phyloP scores from a whole-genome alignment of 2,113 vertebrate genomes.

The Oryzias woworae region DNA sequence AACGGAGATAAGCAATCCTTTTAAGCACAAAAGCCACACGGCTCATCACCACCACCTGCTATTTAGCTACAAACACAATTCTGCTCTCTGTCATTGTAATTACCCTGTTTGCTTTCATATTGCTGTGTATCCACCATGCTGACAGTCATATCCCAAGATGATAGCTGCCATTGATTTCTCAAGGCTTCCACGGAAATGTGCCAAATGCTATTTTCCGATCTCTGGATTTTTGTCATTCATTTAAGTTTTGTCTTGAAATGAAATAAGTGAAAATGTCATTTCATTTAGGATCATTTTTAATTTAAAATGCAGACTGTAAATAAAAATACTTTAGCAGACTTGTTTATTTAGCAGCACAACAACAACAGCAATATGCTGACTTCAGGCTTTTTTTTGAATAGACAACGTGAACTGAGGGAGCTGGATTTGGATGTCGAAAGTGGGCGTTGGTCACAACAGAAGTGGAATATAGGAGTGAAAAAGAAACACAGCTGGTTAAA shows the following conservation, averaged over 20 bases:
- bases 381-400: conserved; percentile 28
- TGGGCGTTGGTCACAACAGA: conserved; percentile 41
- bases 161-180: conserved; percentile 47
- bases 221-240: conserved; percentile 32
- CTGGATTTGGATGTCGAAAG: conserved; percentile 52
- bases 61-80: conserved; percentile 65
- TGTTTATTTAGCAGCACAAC: conserved; percentile 33
- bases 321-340: conserved; percentile 6
- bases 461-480: conserved; percentile 55
- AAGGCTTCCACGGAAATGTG: conserved; percentile 25
- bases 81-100: conserved; percentile 64
- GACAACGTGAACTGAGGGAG: conserved; percentile 41
- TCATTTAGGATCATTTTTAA: background rate
- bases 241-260: conserved; percentile 23
- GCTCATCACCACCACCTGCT: conserved; percentile 66
- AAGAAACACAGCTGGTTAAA: conserved; percentile 66
- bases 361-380: conserved; percentile 54
- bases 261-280: conserved; percentile 6
- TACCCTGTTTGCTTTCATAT: conserved; percentile 60
- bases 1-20: conserved; percentile 47
- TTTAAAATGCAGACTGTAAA: conserved; percentile 14
- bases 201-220: conserved; percentile 23
- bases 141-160: conserved; percentile 49
- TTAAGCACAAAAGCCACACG: conserved; percentile 55
- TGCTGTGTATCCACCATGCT: conserved; percentile 61